Percentiles rank a stretch among this genome's conserved stretches.
Evolutionary conservation across 2,113 vertebrate genomes (phyloP).

Genomic region (Motacilla tschutschensis): DNA sequence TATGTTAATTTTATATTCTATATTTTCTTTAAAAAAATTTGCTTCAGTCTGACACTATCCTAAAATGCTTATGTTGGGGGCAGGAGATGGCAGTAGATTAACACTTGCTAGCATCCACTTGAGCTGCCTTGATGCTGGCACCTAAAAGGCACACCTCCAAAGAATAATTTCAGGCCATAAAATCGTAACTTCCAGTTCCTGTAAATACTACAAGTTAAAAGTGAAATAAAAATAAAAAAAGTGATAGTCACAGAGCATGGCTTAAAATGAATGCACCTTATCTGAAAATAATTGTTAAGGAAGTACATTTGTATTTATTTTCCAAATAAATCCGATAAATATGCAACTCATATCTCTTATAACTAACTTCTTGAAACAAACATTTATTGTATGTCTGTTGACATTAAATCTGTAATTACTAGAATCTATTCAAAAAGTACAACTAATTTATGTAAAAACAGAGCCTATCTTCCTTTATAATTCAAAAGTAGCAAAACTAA

Average conservation of each 20-base stretch:
- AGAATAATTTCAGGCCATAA: not conserved
- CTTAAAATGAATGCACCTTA: not conserved
- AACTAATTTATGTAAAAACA: not conserved
- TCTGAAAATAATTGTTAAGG: not conserved
- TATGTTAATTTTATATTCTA: not conserved
- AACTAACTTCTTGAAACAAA: not conserved
- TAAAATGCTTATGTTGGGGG: not conserved
- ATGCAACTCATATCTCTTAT: not conserved
- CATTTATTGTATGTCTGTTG: not conserved
- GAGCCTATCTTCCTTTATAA: not conserved
- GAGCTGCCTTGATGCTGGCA: not conserved
- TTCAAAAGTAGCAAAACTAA: not conserved
- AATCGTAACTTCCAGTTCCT: not conserved
- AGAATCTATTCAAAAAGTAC: not conserved
- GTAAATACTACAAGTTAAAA: not conserved
- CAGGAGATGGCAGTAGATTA: rapidly evolving
- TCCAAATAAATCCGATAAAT: not conserved
- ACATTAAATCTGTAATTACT: not conserved
- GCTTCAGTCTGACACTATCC: not conserved
- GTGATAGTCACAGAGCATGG: not conserved
- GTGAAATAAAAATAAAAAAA: not conserved
- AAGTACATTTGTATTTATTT: not conserved
- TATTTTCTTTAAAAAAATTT: not conserved
- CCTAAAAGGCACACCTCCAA: not conserved
- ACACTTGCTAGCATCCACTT: not conserved